Percentiles rank a stretch among this genome's conserved stretches.
phyloP scores from a whole-genome alignment of 2,797 vertebrate species.

The Melanotaenia maccullochi region DNA sequence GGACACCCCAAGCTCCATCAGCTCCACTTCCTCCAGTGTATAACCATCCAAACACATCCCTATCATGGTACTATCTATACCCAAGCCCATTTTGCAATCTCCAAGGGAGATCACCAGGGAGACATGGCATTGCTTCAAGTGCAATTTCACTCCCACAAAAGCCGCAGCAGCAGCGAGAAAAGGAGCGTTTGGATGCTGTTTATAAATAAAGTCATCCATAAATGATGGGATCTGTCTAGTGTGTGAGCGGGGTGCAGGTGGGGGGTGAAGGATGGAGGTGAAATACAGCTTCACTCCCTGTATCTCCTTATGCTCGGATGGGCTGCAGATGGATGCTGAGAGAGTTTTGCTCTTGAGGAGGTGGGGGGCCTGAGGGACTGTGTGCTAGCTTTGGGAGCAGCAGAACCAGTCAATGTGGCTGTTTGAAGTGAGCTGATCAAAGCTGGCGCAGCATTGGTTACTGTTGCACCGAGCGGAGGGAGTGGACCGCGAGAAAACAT shows the following conservation, averaged over 20 bases:
- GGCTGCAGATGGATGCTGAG: conserved; percentile 52
- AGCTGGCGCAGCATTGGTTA: conserved; percentile 53
- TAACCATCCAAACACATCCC: conserved; percentile 59
- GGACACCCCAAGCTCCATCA: conserved; percentile 40
- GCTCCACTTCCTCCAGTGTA: conserved; percentile 42
- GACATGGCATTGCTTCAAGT: conserved; percentile 55
- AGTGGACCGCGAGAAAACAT: conserved; percentile 48
- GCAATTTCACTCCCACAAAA: conserved; percentile 68
- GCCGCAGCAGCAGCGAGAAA: conserved; percentile 34
- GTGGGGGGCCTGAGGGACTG: conserved; percentile 32
- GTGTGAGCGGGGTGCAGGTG: conserved; percentile 46
- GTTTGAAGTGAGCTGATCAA: conserved; percentile 76
- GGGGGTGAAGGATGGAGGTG: conserved; percentile 52
- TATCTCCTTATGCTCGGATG: conserved; percentile 59
- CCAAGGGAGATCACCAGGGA: conserved; percentile 45
- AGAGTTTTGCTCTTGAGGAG: conserved; percentile 44
- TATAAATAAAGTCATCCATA: conserved; percentile 83
- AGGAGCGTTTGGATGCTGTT: conserved; percentile 61
- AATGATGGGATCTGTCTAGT: conserved; percentile 71
- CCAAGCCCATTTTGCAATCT: conserved; percentile 41
- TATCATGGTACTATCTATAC: conserved; percentile 65
- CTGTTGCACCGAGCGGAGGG: conserved; percentile 47
- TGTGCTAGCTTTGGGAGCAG: conserved; percentile 36
- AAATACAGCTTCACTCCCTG: conserved; percentile 47
- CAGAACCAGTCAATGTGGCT: conserved; percentile 49